Conservation (phyloP, 2,888 invertebrate genomes). For the Drosophila aldrichi region DNA sequence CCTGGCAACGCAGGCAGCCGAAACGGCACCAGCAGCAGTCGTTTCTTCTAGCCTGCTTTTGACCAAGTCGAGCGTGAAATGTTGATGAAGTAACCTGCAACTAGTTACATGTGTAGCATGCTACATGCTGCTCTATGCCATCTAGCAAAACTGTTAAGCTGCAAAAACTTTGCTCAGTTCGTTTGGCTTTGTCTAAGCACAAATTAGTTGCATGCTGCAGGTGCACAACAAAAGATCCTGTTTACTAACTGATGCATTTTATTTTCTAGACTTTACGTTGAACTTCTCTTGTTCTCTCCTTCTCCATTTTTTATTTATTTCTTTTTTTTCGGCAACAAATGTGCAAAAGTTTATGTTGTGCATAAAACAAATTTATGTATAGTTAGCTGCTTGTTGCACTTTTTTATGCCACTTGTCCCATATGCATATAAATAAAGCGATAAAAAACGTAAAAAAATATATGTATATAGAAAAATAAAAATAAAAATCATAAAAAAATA, state of each 20-base stretch:
- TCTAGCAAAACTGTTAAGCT: slow-evolving; percentile 58
- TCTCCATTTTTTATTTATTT: neutral
- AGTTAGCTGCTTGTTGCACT: slow-evolving; percentile 56
- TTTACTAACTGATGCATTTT: slow-evolving; percentile 30
- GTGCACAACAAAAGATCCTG: slow-evolving; percentile 48
- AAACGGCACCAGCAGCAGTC: slow-evolving; percentile 10
- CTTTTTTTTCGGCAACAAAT: slow-evolving; percentile 40
- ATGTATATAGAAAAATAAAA: slow-evolving; percentile 23
- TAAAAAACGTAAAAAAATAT: slow-evolving; percentile 46
- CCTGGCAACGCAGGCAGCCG: slow-evolving; percentile 24
- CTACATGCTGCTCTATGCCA: slow-evolving; percentile 22
- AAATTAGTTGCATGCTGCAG: slow-evolving; percentile 68
- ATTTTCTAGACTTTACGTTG: slow-evolving; percentile 14
- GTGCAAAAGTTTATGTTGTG: slow-evolving; percentile 63
- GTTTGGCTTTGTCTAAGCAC: slow-evolving; percentile 61
- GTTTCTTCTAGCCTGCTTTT: slow-evolving; percentile 47
- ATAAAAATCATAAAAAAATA: slow-evolving; percentile 5
- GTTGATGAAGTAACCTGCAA: slow-evolving; percentile 75
- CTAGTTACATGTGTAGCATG: slow-evolving; percentile 57
- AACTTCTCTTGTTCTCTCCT: neutral
- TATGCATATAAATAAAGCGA: slow-evolving; percentile 70
- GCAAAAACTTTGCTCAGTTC: slow-evolving; percentile 48
- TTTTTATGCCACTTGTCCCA: slow-evolving; percentile 71
- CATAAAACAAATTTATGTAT: slow-evolving; percentile 70
- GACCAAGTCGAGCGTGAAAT: slow-evolving; percentile 75